These are phyloP conservation scores for Salmo trutta DNA, from an alignment of 2,797 vertebrate species.

Conservation along the genomic window DNA sequence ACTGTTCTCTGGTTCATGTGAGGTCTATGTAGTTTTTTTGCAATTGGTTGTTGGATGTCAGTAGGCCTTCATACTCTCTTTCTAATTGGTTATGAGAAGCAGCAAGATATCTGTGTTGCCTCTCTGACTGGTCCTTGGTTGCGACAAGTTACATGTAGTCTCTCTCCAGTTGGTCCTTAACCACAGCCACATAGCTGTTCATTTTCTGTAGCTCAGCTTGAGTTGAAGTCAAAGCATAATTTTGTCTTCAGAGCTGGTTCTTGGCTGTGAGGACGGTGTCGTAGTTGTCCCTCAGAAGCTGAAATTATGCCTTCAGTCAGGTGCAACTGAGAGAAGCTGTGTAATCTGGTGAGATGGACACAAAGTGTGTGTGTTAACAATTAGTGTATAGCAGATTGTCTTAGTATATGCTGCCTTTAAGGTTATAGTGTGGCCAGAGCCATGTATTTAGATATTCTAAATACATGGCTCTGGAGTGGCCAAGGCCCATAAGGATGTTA, in stretches of 20 bases:
- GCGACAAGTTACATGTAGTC: slow-evolving; percentile 7
- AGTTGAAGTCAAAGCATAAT: not conserved
- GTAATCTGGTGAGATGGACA: not conserved
- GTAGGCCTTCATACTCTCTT: not conserved
- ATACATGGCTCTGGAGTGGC: too few species aligned
- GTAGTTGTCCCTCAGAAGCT: slow-evolving; percentile 6
- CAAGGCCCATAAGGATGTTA: too few species aligned
- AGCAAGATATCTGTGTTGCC: not conserved
- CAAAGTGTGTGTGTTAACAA: not conserved
- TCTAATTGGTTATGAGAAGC: not conserved
- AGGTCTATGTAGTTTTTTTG: not conserved
- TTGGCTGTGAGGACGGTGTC: slow-evolving; percentile 4
- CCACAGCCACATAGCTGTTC: not conserved
- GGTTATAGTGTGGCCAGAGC: too few species aligned
- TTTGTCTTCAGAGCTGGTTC: not conserved
- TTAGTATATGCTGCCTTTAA: not conserved
- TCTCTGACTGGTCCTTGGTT: slow-evolving; percentile 1
- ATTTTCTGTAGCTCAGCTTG: slow-evolving; percentile 1
- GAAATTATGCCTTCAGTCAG: not conserved
- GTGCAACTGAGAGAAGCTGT: slow-evolving; percentile 2
- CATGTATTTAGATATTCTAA: too few species aligned
- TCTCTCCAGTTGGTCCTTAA: slow-evolving; percentile 2
- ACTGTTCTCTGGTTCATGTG: slow-evolving; percentile 1
- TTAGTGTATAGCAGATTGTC: not conserved
- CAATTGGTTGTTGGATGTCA: slow-evolving; percentile 7